Evolutionary conservation across 2,113 vertebrate genomes (phyloP).

Genomic region (Nothobranchius furzeri): DNA sequence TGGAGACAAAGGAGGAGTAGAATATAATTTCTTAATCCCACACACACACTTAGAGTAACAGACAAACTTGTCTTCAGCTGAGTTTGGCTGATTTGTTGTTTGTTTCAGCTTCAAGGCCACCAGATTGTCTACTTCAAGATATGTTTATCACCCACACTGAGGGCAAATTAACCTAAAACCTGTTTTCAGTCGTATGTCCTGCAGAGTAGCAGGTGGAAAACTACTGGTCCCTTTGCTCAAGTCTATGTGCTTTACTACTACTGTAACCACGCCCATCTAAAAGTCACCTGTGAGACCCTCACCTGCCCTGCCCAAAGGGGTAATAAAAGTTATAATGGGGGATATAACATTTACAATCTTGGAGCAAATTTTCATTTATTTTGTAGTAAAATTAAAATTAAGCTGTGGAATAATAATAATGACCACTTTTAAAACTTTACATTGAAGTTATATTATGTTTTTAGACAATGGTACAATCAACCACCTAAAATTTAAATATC

Average conservation of each 20-base stretch:
- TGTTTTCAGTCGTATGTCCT: not conserved
- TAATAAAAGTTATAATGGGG: not conserved
- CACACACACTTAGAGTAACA: no score
- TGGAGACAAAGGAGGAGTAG: not conserved
- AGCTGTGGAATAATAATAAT: no score
- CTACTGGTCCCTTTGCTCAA: slow-evolving; percentile 22
- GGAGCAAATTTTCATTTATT: no score
- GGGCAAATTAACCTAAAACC: not conserved
- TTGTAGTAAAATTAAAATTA: no score
- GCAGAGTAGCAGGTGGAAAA: slow-evolving; percentile 42
- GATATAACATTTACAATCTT: no score
- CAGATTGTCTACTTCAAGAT: slow-evolving; percentile 7
- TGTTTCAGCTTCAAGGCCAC: not conserved
- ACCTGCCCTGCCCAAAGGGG: not conserved
- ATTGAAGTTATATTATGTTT: no score
- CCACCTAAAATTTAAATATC: no score
- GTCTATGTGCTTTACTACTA: slow-evolving; percentile 21
- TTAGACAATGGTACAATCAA: no score
- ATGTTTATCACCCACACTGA: slow-evolving; percentile 1
- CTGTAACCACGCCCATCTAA: not conserved
- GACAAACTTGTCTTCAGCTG: not conserved
- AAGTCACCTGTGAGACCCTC: slow-evolving; percentile 23
- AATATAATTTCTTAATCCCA: no score
- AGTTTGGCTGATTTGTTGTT: not conserved
- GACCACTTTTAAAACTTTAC: no score